Conservation (phyloP, 2,888 invertebrate genomes). For the Caradrina clavipalpis region DNA sequence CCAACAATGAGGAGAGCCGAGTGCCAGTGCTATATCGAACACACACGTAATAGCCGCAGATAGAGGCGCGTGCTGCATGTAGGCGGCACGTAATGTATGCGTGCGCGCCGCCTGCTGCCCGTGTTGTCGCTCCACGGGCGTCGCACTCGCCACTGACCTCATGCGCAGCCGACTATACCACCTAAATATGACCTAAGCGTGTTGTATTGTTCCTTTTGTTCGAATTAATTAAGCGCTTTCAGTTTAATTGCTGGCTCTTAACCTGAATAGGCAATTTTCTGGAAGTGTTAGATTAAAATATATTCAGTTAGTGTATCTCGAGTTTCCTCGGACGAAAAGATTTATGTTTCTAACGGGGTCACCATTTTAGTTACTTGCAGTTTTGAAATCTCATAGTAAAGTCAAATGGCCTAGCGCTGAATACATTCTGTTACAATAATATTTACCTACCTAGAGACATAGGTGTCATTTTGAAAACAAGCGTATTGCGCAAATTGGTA, state of each 20-base stretch:
- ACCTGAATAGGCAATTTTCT: not conserved
- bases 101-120: constrained; percentile 79
- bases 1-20: constrained; percentile 80
- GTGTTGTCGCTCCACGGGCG: constrained; percentile 78
- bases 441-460: not conserved
- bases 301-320: not conserved
- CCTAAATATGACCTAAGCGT: constrained; percentile 81
- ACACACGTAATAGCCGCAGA: constrained; percentile 78
- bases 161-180: constrained; percentile 79
- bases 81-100: constrained; percentile 86
- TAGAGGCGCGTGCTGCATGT: constrained; percentile 77
- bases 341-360: not conserved
- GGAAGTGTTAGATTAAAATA: not conserved
- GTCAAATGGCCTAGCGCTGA: not conserved
- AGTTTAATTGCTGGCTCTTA: constrained; percentile 30
- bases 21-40: constrained; percentile 82
- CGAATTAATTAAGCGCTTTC: constrained; percentile 30
- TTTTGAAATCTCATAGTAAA: not conserved
- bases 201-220: constrained; percentile 67
- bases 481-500: constrained; percentile 44
- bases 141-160: constrained; percentile 83
- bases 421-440: constrained; percentile 10
- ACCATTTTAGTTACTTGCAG: not conserved
- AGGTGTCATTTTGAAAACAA: constrained; percentile 36
- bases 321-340: not conserved